Conservation (phyloP, 2,888 invertebrate genomes). For the Drosophila nr. perissopoda region DNA sequence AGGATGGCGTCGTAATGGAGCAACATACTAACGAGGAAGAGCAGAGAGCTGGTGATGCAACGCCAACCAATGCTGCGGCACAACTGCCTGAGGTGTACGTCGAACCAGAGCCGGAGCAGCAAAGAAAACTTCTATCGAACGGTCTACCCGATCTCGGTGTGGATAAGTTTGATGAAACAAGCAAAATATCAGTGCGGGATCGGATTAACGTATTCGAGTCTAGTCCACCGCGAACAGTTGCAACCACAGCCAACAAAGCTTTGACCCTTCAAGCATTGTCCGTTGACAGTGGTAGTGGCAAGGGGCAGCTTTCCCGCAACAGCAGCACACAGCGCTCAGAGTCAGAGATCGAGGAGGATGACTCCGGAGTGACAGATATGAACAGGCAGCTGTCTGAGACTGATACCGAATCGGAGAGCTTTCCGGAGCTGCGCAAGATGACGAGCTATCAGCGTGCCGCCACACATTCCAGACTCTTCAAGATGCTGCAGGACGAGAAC, state of each 20-base stretch:
- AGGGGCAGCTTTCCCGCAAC: slow-evolving; percentile 81
- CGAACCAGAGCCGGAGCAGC: slow-evolving; percentile 46
- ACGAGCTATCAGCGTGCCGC: slow-evolving; percentile 89
- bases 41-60: slow-evolving; percentile 50
- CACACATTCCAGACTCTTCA: slow-evolving; percentile 90
- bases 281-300: slow-evolving; percentile 76
- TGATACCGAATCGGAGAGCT: slow-evolving; percentile 88
- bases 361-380: slow-evolving; percentile 90
- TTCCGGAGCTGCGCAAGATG: slow-evolving; percentile 87
- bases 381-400: slow-evolving; percentile 89
- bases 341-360: slow-evolving; percentile 87
- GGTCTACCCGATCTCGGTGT: slow-evolving; percentile 76
- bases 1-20: slow-evolving; percentile 45
- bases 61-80: slow-evolving; percentile 71
- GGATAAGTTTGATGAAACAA: slow-evolving; percentile 63
- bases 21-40: slow-evolving; percentile 45
- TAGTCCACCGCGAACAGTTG: slow-evolving; percentile 23
- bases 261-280: slow-evolving; percentile 72
- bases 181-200: slow-evolving; percentile 82
- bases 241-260: slow-evolving; percentile 45
- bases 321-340: slow-evolving; percentile 85
- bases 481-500: slow-evolving; percentile 87
- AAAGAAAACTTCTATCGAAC: slow-evolving; percentile 55
- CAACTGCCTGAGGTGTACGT: slow-evolving; percentile 68
- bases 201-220: slow-evolving; percentile 83